Evolutionary conservation across 2,113 vertebrate genomes (phyloP).

Genomic region (Apus apus): DNA sequence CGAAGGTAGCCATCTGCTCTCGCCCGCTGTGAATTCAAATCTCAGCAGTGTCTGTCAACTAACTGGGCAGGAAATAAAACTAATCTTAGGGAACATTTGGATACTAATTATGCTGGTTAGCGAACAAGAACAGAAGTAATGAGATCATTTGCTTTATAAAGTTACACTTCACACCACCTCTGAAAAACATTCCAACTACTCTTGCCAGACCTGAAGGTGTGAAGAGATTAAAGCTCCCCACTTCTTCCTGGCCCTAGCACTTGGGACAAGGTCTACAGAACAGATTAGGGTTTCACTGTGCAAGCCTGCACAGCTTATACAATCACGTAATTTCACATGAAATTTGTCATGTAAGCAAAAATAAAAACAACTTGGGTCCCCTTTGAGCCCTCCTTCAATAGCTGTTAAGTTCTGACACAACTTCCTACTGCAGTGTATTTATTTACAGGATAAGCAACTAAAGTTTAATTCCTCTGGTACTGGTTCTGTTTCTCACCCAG

Average conservation of each 20-base stretch:
- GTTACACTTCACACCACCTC: not conserved
- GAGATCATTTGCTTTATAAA: slow-evolving; percentile 18
- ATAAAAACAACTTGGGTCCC: not conserved
- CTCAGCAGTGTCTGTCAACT: slow-evolving; percentile 33
- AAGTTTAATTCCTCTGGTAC: not conserved
- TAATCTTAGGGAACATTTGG: slow-evolving; percentile 18
- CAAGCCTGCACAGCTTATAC: not conserved
- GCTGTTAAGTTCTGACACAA: not conserved
- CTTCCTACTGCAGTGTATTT: not conserved
- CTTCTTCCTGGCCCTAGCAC: not conserved
- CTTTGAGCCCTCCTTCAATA: not conserved
- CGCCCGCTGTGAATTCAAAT: slow-evolving; percentile 39
- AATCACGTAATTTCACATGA: not conserved
- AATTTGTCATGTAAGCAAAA: not conserved
- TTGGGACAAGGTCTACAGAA: not conserved
- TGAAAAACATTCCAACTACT: not conserved
- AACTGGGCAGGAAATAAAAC: slow-evolving; percentile 33
- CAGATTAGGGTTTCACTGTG: not conserved
- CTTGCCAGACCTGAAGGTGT: not conserved
- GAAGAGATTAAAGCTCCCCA: not conserved
- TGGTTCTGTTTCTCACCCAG: not conserved
- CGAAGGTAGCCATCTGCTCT: slow-evolving; percentile 50
- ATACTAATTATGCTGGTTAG: slow-evolving; percentile 47
- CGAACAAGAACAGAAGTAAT: slow-evolving; percentile 9
- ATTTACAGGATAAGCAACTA: not conserved